These are phyloP conservation scores for Rhabdophis nuchalis DNA, from an alignment of 2,797 vertebrate genomes.

Conservation along the genomic window DNA sequence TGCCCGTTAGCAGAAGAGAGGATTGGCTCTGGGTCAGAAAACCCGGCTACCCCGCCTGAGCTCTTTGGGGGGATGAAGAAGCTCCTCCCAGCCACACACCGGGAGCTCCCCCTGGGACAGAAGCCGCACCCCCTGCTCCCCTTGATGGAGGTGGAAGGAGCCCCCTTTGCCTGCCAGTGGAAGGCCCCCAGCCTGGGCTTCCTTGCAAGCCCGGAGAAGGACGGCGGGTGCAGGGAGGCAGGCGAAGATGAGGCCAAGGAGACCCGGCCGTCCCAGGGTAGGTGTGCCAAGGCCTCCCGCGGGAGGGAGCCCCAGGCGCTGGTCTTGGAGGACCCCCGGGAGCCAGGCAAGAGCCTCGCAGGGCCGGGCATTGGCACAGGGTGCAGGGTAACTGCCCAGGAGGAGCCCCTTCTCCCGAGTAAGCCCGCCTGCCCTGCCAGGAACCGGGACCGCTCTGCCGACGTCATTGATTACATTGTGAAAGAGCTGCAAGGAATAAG, in stretches of 20 bases:
- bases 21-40: constrained; percentile 61
- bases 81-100: constrained; percentile 71
- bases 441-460: constrained; percentile 65
- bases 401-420: constrained; percentile 42
- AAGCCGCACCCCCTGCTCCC: constrained; percentile 67
- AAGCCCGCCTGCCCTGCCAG: constrained; percentile 31
- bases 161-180: constrained; percentile 69
- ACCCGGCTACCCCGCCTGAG: constrained; percentile 63
- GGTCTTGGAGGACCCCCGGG: fast-evolving
- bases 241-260: constrained; percentile 64
- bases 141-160: constrained; percentile 74
- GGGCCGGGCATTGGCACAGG: constrained; percentile 58
- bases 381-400: constrained; percentile 65
- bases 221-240: constrained; percentile 25
- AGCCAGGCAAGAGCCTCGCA: constrained; percentile 44
- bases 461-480: constrained; percentile 77
- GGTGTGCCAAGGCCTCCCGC: constrained; percentile 62
- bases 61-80: constrained; percentile 75
- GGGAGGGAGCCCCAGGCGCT: constrained; percentile 18
- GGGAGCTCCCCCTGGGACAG: constrained; percentile 64
- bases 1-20: constrained; percentile 81
- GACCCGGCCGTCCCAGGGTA: constrained; percentile 61
- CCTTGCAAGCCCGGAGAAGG: constrained; percentile 41
- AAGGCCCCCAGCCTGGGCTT: constrained; percentile 56
- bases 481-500: constrained; percentile 78